phyloP scores from a whole-genome alignment of 2,888 invertebrate genomes.

The Andrena trimmerana region DNA sequence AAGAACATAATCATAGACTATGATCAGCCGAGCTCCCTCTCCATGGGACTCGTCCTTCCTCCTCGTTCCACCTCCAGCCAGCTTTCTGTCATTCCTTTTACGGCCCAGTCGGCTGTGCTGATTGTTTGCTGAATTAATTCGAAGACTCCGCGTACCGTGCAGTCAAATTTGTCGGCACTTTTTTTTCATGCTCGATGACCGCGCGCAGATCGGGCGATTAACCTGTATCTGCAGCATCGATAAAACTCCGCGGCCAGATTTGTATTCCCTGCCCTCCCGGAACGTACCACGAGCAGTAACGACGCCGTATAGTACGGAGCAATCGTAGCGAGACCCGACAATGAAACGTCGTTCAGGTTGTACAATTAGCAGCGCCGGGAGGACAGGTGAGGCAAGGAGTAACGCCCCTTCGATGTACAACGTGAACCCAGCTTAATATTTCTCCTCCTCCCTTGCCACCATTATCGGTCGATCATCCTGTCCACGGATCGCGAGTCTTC shows the following conservation, averaged over 20 bases:
- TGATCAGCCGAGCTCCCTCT: constrained; percentile 63
- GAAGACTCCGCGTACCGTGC: background rate
- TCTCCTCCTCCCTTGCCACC: constrained; percentile 59
- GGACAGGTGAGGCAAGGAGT: constrained; percentile 81
- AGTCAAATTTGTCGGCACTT: constrained; percentile 9
- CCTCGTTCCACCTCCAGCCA: constrained; percentile 31
- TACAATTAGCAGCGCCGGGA: constrained; percentile 78
- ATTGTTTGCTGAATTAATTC: constrained; percentile 56
- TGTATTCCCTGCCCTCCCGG: background rate
- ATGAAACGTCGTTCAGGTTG: constrained; percentile 72
- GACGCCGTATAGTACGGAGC: background rate
- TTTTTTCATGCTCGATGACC: background rate
- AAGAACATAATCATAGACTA: constrained; percentile 82
- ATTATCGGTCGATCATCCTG: constrained; percentile 75
- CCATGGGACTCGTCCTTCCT: constrained; percentile 35
- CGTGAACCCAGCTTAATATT: constrained; percentile 74
- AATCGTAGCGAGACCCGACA: constrained; percentile 47
- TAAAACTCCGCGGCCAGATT: background rate
- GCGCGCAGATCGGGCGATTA: background rate
- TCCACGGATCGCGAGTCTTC: constrained; percentile 55
- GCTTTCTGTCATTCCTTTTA: constrained; percentile 52
- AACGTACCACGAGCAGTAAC: background rate
- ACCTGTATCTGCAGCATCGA: background rate
- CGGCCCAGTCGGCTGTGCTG: constrained; percentile 18
- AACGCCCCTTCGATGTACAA: constrained; percentile 81